Base-by-base conservation (phyloP, 2,888 invertebrate genomes). In the Dromius quadrimaculatus region DNA sequence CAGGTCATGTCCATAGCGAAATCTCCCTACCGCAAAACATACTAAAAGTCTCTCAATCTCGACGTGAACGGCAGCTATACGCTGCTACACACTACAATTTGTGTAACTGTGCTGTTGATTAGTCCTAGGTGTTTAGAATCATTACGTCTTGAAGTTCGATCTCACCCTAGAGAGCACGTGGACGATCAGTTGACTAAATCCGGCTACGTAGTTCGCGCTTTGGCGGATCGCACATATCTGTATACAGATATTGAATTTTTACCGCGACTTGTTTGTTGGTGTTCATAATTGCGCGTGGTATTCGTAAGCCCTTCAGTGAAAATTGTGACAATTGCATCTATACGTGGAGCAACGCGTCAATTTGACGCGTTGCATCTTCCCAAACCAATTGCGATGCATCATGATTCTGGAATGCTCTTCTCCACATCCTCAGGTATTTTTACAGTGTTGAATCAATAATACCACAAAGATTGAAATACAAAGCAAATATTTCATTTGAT, bases 401-500 rank as follows among this genome's bases (percentile, higher is more conserved):
- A 79, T 57, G 82, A 83, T 72, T 81, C 81, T 76, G 82, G 82
- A 81, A 80, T 83, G 81, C 75, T 82, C 65, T 82, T 79, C 74
- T 78, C 80, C 57, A 76, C 77, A 74, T 79, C 81, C 28, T 78
- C 82, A 69, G 82, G 82, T 82, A 78, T 6, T 45, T 5, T n/a
- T n/a, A n/a, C n/a, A n/a, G n/a, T n/a, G n/a, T n/a, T n/a, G n/a
- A n/a, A n/a, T n/a, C n/a, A n/a, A n/a, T n/a, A n/a, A n/a, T n/a
- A n/a, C n/a, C n/a, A n/a, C n/a, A n/a, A n/a, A n/a, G n/a, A n/a
- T n/a, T n/a, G n/a, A n/a, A n/a, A n/a, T n/a, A n/a, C n/a, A n/a
- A n/a, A n/a, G n/a, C n/a, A n/a, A n/a, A n/a, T n/a, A n/a, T n/a
- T n/a, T n/a, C n/a, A n/a, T n/a, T n/a, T n/a, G n/a, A n/a, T n/a